Evolutionary conservation across 2,113 vertebrate genomes (phyloP), one percentile per base, ranked within the genome.

Genomic region (Heterotis niloticus): DNA sequence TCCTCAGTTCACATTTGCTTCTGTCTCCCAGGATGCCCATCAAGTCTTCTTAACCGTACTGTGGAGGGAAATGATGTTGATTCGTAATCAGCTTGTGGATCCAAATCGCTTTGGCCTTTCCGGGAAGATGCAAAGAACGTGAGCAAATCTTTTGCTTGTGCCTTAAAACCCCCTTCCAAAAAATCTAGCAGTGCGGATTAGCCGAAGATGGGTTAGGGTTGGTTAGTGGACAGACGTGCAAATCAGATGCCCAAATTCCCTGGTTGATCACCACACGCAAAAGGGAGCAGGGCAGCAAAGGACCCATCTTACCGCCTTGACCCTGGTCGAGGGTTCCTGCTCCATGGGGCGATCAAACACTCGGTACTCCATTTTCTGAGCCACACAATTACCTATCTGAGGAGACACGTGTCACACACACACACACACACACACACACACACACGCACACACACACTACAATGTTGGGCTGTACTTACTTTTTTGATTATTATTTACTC

Each of bases 351-450:
- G 93, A 88, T 93, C 92, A 91, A 94, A 93, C 89, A 93, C 88
- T 83, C 92, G 91, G 87, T 87, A 91, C 89, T 94, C 94, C 91
- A 91, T 92, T 92, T 91, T 93, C 91, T 94, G 92, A 89, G 90
- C 92, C 89, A 94, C 88, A 92, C 88, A 90, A 91, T 92, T 94
- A 93, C 90, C 93, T 88, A 94, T 94, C 93, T 94, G 93, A 88
- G 88, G 90, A 90, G 89, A 87, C 85, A 89, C 82, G 79, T 77
- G 85, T 86, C 82, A 85, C 65, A 51, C 73, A 76, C 77, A 44
- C 51, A 59, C 66, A 78, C 54, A 73, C 71, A 71, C 29, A 69
- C 0, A 72, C 70, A 72, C 70, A 72, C 70, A 23, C 71, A 56
- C 52, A 56, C 51, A 44, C 51, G 54, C 3, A n/a, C n/a, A n/a